Evolutionary conservation across 2,888 invertebrate species (phyloP), one percentile per base, ranked within the genome.

Genomic region (Periphyllus acericola): DNA sequence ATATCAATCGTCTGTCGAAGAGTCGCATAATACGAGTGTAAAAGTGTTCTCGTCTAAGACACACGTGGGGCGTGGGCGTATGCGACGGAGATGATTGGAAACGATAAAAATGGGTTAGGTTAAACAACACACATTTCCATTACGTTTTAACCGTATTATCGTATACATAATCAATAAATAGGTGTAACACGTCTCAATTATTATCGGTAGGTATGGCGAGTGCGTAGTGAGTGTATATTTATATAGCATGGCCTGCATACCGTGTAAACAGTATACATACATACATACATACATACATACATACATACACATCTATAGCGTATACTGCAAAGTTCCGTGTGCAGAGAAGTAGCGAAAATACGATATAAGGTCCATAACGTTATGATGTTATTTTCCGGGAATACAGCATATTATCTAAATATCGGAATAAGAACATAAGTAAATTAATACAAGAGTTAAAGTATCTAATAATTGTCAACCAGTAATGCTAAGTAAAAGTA

Each of bases 41-140:
- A 6, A 72, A 21, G 8, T 74, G 74, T 74, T 74, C 40, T 25
- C 3, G 21, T 40, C 25, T 34, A 25, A 25, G 9, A 74, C 25
- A 40, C 36, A 21, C 9, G 36, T 40, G 25, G 25, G 40, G 36
- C 74, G 74, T 74, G 21, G 9, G 25, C 17, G 25, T 21, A 11
- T 72, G 72, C 5, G 2, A 19, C 19, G 34, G 5, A 74, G 40
- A 74, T 74, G 21, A 25, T 74, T 19, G 36, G 34, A 40, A 74
- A 40, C 74, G 74, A 74, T 74, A 74, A 74, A 36, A 21, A 74
- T 74, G 74, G 74, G 74, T 74, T 74, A 74, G 74, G 74, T 74
- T 11, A 25, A 36, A 74, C 25, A 74, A 40, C 74, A 25, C 9
- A 8, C 36, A 36, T 36, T 74, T 74, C 74, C 36, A 25, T 40